phyloP scores from a whole-genome alignment of 2,113 vertebrate species.

The Tor tambroides region DNA sequence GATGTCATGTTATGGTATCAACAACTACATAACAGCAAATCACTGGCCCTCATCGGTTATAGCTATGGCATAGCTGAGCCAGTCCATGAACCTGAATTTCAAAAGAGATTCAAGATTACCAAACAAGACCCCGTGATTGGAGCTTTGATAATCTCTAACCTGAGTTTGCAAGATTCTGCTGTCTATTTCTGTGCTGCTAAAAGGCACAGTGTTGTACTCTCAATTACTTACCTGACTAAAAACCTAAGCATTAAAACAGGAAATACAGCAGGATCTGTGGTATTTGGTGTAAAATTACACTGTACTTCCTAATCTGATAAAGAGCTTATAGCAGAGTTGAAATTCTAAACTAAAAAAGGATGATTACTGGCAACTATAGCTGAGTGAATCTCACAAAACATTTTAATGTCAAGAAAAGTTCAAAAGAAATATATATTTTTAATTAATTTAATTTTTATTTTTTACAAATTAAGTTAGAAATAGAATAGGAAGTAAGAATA shows the following conservation, averaged over 20 bases:
- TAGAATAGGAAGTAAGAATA: neutral
- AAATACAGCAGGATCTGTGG: constrained; percentile 25
- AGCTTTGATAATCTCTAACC: constrained; percentile 52
- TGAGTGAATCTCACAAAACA: neutral
- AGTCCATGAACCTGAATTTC: constrained; percentile 15
- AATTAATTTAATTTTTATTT: neutral
- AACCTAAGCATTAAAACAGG: constrained; percentile 55
- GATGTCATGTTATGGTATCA: constrained; percentile 56
- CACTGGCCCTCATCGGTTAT: constrained; percentile 48
- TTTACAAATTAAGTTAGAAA: neutral
- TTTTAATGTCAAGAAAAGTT: neutral
- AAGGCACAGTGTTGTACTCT: constrained; percentile 53
- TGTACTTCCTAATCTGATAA: neutral
- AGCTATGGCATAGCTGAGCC: neutral
- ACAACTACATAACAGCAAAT: neutral
- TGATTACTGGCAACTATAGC: neutral
- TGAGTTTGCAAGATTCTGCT: constrained; percentile 60
- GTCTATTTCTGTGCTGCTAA: constrained; percentile 72
- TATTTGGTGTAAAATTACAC: neutral
- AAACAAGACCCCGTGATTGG: constrained; percentile 34
- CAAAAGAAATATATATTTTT: neutral
- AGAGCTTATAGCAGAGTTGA: neutral
- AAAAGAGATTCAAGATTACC: constrained; percentile 6
- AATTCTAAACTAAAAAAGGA: neutral
- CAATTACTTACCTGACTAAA: constrained; percentile 43